Evolutionary conservation across 2,888 invertebrate species (phyloP), one percentile per base, ranked within the genome.

Genomic region (Epirrhoe alternata): DNA sequence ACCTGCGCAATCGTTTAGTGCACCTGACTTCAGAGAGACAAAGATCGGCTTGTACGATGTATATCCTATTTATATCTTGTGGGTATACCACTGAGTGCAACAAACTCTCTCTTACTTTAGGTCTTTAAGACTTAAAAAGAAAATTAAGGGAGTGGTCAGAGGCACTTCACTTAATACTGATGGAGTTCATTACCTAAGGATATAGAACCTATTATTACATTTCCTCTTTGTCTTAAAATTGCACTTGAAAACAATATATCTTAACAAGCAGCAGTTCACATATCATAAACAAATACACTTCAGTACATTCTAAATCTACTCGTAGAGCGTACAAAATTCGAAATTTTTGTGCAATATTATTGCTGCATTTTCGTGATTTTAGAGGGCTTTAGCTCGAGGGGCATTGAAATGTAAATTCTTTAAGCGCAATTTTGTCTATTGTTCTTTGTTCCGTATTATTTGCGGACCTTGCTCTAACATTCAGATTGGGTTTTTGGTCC

Each of bases 391-490:
- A 33, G 31, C 45, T 42, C 30, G 31, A 31, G 47, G 31, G 16
- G 56, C 47, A 57, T 57, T 57, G 42, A 59, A 59, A 51, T 60
- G 51, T 30, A 60, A 60, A 50, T 60, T 56, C 35, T n/a, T 12
- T 47, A 30, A 24, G 45, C n/a, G 33, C 16, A 56, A 49, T 47
- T 16, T 16, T 38, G 33, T 12, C 35, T 14, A 45, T 60, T 57
- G 57, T 57, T 56, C 30, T 55, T 30, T 42, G 17, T 38, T 54
- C 38, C 7, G 55, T 42, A 55, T 42, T 30, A 55, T n/a, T 55
- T 42, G 31, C 12, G 14, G 12, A 14, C 45, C n/a, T 45, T 2
- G 38, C 14, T 10, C 45, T 6, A 45, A 45, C 14, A 45, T 45
- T 45, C n/a, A 14, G 45, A 45, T 45, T 45, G 14, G 14, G 6